Base-by-base conservation (phyloP, 2,797 vertebrate species). In the Aplochiton taeniatus region DNA sequence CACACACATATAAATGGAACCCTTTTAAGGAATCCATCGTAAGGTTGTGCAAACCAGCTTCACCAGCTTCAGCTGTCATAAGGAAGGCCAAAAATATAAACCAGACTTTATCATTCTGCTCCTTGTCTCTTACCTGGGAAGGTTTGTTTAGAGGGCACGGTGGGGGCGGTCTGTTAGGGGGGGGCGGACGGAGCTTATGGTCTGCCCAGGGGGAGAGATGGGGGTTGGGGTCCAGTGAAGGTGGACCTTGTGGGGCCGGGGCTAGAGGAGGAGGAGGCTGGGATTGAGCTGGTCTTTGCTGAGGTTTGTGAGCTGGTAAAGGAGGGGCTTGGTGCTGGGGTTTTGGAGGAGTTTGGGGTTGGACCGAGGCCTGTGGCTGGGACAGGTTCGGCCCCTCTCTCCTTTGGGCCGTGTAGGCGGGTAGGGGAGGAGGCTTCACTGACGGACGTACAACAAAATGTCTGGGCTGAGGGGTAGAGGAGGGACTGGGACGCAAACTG, bases 101-200 rank as follows among this genome's bases (percentile, higher is more conserved):
- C 31, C 31, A 31, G 31, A 31, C 31, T 31, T 31, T 31, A 6
- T 31, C 2, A 3, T 31, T 31, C 31, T 31, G 31, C 31, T 31
- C 31, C 9, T 18, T 9, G 4, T 56, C 50, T 66, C 61, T 81
- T 83, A 98, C 96, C 91, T 87, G 84, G 74, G 86, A 75, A 47
- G 77, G 0, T 1, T 79, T 81, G 68, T 75, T 87, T n/a, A 83
- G 80, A 58, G 96, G 96, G 76, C 94, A 92, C 0, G 94, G 95
- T 1, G 96, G 97, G 0, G 93, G 94, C 55, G 97, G 96, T 74
- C 96, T 91, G 82, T 58, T 95, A 0, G 96, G 97, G 1, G 96
- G 95, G 14, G 86, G 88, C 16, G 93, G 85, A 16, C 81, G 70
- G 19, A 55, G 56, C 66, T 73, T 76, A 1, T 71, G 8, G 50